Conservation (phyloP, 2,797 vertebrate species). For the Rhabdophis nuchalis region DNA sequence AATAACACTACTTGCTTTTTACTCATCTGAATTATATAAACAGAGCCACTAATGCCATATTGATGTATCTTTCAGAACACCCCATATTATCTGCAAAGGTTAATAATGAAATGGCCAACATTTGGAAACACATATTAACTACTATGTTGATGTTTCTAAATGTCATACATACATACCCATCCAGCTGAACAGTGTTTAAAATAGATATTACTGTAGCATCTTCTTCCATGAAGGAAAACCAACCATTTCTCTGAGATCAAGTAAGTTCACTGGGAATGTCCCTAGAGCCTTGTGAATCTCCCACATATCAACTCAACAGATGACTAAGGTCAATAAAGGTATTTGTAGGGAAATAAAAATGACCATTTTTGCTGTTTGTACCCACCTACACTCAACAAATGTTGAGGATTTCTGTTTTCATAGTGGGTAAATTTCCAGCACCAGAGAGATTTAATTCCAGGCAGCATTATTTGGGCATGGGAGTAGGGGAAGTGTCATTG, state of each 20-base stretch:
- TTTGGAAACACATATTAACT: not conserved
- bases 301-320: not conserved
- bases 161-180: not conserved
- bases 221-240: not conserved
- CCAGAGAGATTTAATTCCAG: not conserved
- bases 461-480: not conserved
- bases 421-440: not conserved
- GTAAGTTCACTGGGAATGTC: accelerated
- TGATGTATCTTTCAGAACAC: not conserved
- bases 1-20: not conserved
- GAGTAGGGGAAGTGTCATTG: not conserved
- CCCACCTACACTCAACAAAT: not conserved
- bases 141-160: not conserved
- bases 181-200: not conserved
- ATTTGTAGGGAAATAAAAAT: not conserved
- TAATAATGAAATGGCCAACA: not conserved
- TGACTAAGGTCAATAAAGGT: not conserved
- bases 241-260: not conserved
- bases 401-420: not conserved
- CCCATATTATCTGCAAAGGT: not conserved
- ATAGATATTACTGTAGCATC: not conserved
- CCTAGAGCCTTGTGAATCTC: accelerated
- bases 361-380: not conserved
- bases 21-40: not conserved
- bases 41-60: not conserved